Conservation (phyloP, 1,140 invertebrate genomes). For the Uloborus diversus region DNA sequence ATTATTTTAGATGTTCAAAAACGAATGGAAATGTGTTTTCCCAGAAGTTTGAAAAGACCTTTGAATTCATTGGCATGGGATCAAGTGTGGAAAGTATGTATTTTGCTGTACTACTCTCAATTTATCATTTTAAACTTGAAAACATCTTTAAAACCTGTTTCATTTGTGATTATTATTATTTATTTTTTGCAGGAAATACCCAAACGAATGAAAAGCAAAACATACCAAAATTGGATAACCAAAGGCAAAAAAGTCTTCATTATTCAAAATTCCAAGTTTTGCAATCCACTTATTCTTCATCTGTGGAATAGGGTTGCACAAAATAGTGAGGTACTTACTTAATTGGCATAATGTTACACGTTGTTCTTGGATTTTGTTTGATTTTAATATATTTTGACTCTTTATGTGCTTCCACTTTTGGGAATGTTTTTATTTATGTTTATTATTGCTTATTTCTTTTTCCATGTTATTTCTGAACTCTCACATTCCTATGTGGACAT, state of each 20-base stretch:
- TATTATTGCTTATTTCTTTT: background rate
- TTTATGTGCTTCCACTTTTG: background rate
- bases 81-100: constrained; percentile 15
- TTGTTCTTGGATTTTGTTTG: background rate
- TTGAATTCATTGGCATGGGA: background rate
- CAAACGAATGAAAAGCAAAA: constrained; percentile 30
- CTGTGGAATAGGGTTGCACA: constrained; percentile 38
- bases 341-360: background rate
- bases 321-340: constrained; percentile 5
- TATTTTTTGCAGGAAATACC: background rate
- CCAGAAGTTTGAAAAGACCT: background rate
- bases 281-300: constrained; percentile 30
- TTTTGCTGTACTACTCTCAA: background rate
- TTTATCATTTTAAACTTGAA: background rate
- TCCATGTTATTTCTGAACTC: background rate
- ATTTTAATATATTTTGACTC: background rate
- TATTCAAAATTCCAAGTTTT: constrained; percentile 55
- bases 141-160: background rate
- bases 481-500: background rate
- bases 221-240: background rate
- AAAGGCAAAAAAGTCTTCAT: constrained; percentile 20
- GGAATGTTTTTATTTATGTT: background rate
- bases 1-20: constrained; percentile 15
- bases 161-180: background rate
- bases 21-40: constrained; percentile 12